Conservation (phyloP, 2,888 invertebrate genomes). For the Drosophila kanekoi region DNA sequence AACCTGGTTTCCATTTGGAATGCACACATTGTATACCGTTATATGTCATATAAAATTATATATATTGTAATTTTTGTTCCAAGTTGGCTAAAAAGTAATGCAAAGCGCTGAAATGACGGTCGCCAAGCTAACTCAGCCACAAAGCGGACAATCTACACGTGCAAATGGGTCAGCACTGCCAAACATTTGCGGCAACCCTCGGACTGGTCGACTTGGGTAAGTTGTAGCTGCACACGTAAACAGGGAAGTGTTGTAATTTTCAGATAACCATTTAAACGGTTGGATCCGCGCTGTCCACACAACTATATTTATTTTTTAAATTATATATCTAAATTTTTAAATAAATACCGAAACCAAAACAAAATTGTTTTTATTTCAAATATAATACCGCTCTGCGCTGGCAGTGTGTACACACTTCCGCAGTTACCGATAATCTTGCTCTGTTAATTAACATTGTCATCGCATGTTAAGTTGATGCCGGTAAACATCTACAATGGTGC, state of each 20-base stretch:
- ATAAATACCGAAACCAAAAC: not conserved
- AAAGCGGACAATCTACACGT: constrained; percentile 27
- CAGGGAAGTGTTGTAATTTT: constrained; percentile 45
- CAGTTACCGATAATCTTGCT: not conserved
- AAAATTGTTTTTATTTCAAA: not conserved
- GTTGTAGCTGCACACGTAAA: constrained; percentile 40
- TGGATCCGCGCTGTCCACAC: not conserved
- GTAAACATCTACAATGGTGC: not conserved
- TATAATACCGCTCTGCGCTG: not conserved
- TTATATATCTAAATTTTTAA: constrained; percentile 9
- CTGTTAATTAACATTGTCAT: constrained; percentile 4
- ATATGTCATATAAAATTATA: constrained; percentile 54
- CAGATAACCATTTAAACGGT: constrained; percentile 25
- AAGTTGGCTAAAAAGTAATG: constrained; percentile 76
- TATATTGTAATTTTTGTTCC: constrained; percentile 79
- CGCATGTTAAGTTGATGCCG: not conserved
- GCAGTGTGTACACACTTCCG: constrained; percentile 41
- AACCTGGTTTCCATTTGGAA: constrained; percentile 44
- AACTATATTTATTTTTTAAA: not conserved
- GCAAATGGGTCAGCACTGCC: constrained; percentile 14
- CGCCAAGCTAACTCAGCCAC: constrained; percentile 64
- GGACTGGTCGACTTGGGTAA: constrained; percentile 47
- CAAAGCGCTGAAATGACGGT: constrained; percentile 68
- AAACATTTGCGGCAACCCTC: constrained; percentile 10
- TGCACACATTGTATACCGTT: constrained; percentile 36